These are phyloP conservation scores for Parapsyche elsis DNA, from an alignment of 1,140 invertebrate species.

Conservation along the genomic window DNA sequence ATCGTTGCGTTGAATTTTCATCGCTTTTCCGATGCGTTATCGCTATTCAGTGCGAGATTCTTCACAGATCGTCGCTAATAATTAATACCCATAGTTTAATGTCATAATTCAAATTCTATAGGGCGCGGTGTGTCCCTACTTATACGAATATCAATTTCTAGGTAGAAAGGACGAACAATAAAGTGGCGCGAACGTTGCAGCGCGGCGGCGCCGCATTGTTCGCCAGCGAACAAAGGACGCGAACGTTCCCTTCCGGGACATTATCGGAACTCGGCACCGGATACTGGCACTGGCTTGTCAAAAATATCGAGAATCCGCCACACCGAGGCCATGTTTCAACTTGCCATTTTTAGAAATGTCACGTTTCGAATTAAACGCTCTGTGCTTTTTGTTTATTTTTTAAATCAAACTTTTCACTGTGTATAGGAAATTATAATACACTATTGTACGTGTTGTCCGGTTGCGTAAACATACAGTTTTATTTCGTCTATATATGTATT, in stretches of 20 bases:
- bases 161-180: constrained; percentile 18
- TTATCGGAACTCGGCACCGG: constrained; percentile 6
- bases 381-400: too few species aligned
- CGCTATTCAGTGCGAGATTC: too few species aligned
- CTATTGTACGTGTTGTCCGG: too few species aligned
- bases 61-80: background rate
- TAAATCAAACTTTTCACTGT: too few species aligned
- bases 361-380: background rate
- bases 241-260: constrained; percentile 22
- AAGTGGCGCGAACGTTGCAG: constrained; percentile 25
- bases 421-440: too few species aligned
- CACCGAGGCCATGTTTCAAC: background rate
- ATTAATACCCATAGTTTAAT: constrained; percentile 9
- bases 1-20: too few species aligned
- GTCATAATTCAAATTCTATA: constrained; percentile 11
- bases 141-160: constrained; percentile 24
- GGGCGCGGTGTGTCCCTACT: background rate
- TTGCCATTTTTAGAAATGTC: background rate
- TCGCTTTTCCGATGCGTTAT: too few species aligned
- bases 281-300: background rate
- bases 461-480: too few species aligned
- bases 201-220: constrained; percentile 25
- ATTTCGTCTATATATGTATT: too few species aligned
- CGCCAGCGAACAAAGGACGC: constrained; percentile 4
- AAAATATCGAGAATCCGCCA: constrained; percentile 13